Evolutionary conservation across 1,140 invertebrate species (phyloP).

Genomic region (Uloborus diversus): DNA sequence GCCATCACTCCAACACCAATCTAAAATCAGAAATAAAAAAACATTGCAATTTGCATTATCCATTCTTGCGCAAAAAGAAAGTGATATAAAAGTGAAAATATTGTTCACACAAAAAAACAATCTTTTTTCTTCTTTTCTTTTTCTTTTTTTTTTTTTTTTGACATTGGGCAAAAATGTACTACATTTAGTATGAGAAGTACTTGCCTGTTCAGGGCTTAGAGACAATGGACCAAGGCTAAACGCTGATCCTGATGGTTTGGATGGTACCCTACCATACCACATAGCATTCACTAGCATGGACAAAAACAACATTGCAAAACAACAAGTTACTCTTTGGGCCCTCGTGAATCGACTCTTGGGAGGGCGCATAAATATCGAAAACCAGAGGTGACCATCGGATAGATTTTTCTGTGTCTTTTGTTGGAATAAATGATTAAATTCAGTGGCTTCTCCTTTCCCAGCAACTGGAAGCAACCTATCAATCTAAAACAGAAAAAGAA

Average conservation of each 20-base stretch:
- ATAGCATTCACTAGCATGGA: conserved; percentile 71
- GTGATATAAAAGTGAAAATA: background rate
- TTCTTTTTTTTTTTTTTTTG: too few relatives aligned
- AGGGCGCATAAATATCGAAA: conserved; percentile 70
- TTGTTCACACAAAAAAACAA: background rate
- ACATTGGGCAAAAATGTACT: background rate
- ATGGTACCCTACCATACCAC: conserved; percentile 67
- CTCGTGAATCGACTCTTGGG: conserved; percentile 69
- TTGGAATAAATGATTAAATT: conserved; percentile 68
- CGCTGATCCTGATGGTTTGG: conserved; percentile 58
- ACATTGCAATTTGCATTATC: background rate
- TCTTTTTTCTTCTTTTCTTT: too few relatives aligned
- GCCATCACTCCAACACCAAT: conserved; percentile 65
- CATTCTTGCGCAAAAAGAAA: too few relatives aligned
- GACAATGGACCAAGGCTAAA: conserved; percentile 68
- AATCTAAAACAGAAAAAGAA: conserved; percentile 63
- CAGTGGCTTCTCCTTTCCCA: conserved; percentile 62
- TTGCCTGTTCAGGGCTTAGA: conserved; percentile 65
- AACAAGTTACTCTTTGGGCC: conserved; percentile 69
- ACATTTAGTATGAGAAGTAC: background rate
- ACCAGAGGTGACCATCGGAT: conserved; percentile 71
- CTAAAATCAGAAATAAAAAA: conserved; percentile 39
- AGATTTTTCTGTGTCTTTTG: conserved; percentile 67
- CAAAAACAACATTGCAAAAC: conserved; percentile 69
- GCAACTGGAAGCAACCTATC: conserved; percentile 70